Evolutionary conservation across 2,888 invertebrate species (phyloP).

Genomic region (Trichopoda pennipes): DNA sequence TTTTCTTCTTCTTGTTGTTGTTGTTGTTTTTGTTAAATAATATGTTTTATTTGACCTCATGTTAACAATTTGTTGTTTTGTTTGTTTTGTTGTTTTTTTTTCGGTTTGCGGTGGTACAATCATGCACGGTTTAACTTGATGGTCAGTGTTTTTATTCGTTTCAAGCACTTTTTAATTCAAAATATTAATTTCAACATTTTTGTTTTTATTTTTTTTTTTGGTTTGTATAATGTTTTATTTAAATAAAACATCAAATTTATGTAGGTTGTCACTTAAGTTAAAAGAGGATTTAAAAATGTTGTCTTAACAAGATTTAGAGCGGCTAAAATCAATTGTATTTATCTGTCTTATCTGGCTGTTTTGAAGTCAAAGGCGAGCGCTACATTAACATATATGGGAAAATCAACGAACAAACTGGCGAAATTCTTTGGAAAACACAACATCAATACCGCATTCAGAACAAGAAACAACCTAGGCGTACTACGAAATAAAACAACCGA

Average conservation of each 20-base stretch:
- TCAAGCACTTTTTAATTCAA: conserved; percentile 68
- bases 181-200: conserved; percentile 67
- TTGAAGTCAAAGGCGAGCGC: no score
- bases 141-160: conserved; percentile 68
- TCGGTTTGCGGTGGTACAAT: conserved; percentile 29
- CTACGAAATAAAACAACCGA: no score
- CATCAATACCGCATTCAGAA: no score
- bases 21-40: conserved; percentile 29
- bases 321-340: no score
- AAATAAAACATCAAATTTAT: conserved; percentile 23
- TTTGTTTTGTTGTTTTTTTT: not conserved
- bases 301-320: no score
- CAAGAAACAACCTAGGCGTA: no score
- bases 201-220: conserved; percentile 42
- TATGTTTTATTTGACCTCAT: conserved; percentile 63
- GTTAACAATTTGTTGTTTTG: conserved; percentile 54
- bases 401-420: no score
- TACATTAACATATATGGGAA: no score
- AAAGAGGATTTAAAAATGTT: not conserved
- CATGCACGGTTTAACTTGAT: conserved; percentile 67
- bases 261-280: conserved; percentile 26
- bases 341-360: no score
- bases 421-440: no score
- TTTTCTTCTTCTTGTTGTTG: not conserved
- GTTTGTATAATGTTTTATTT: conserved; percentile 26